Conservation (phyloP, 2,797 vertebrate genomes). For the Staurois parvus region DNA sequence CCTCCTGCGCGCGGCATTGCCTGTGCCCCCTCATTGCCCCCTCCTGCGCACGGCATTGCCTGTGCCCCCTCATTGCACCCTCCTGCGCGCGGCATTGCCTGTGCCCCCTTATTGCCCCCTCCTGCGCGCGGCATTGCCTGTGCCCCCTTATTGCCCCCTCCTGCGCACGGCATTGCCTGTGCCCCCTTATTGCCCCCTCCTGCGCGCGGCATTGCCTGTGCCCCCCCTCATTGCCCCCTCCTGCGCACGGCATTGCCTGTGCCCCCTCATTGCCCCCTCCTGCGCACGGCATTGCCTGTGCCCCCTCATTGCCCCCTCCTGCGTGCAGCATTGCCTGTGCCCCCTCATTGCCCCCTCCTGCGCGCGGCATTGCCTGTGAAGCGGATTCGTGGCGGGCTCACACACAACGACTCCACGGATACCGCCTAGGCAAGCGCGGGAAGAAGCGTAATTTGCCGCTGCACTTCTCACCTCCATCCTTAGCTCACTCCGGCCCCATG, state of each 20-base stretch:
- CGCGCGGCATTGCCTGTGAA: background rate
- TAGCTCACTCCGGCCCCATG: background rate
- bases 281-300: too few species aligned
- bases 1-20: background rate
- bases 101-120: too few species aligned
- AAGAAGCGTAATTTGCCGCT: constrained; percentile 21
- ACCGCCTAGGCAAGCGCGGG: constrained; percentile 20
- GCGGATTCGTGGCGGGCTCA: constrained; percentile 11
- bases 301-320: background rate
- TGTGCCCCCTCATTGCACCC: too few species aligned
- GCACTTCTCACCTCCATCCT: constrained; percentile 22
- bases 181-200: too few species aligned
- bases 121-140: background rate
- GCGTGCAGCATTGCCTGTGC: too few species aligned
- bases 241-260: background rate
- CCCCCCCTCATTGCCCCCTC: too few species aligned
- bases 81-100: background rate
- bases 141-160: too few species aligned
- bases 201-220: too few species aligned
- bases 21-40: background rate
- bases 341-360: background rate
- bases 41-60: background rate
- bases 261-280: too few species aligned
- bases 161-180: background rate
- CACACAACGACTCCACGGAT: constrained; percentile 11